These are phyloP conservation scores for Myotis davidii DNA, from an alignment of 2,113 vertebrate genomes.

Conservation along the genomic window DNA sequence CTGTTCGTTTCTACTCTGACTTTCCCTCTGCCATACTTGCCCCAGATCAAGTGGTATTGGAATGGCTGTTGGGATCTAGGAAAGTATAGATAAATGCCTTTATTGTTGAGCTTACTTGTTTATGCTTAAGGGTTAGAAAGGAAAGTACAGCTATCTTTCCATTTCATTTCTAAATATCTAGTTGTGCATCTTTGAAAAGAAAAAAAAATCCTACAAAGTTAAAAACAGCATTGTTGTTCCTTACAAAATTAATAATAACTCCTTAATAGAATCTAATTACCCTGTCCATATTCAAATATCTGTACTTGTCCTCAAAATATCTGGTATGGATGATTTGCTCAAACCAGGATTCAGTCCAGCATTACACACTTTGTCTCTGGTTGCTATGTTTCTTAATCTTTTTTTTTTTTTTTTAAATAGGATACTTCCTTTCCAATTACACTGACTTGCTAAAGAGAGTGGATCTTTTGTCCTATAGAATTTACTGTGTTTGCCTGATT, in stretches of 20 bases:
- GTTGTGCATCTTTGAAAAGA: neutral
- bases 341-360: neutral
- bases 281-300: neutral
- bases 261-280: neutral
- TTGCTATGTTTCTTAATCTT: neutral
- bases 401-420: neutral
- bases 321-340: neutral
- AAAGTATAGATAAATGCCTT: neutral
- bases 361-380: neutral
- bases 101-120: neutral
- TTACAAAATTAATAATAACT: neutral
- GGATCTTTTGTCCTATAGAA: neutral
- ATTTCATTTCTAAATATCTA: neutral
- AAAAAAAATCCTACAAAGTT: neutral
- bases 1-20: neutral
- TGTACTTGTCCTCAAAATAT: neutral
- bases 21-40: neutral
- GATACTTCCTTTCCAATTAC: neutral
- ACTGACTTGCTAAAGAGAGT: neutral
- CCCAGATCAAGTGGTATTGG: neutral
- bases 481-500: neutral
- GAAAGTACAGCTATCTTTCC: neutral
- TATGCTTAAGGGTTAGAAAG: neutral
- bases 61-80: neutral
- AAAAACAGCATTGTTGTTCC: neutral